Evolutionary conservation across 1,140 invertebrate species (phyloP).

Genomic region (Calliopsis andreniformis): DNA sequence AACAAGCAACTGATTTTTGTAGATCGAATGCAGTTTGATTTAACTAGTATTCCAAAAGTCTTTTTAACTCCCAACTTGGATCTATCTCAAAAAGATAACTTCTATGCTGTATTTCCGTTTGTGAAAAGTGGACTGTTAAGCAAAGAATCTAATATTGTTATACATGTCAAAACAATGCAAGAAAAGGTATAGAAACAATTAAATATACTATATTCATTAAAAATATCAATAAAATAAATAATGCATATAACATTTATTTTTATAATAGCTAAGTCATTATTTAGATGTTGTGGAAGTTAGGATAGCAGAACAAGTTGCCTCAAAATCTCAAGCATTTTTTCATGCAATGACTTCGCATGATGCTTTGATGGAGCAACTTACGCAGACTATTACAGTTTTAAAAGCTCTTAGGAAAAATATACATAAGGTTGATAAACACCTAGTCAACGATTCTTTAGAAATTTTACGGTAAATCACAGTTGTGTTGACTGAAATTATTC

Average conservation of each 20-base stretch:
- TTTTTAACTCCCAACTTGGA: slow-evolving; percentile 93
- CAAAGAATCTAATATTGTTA: slow-evolving; percentile 68
- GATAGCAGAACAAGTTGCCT: slow-evolving; percentile 97
- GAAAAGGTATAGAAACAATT: slow-evolving; percentile 82
- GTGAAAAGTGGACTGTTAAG: slow-evolving; percentile 75
- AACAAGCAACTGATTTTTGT: slow-evolving; percentile 44
- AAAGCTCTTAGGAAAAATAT: slow-evolving; percentile 87
- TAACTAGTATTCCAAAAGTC: slow-evolving; percentile 90
- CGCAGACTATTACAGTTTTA: slow-evolving; percentile 90
- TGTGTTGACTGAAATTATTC: neutral
- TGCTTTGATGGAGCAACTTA: slow-evolving; percentile 93
- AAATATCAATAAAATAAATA: neutral
- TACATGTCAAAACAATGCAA: slow-evolving; percentile 83
- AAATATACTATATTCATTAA: neutral
- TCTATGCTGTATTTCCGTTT: slow-evolving; percentile 92
- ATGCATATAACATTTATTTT: slow-evolving; percentile 30
- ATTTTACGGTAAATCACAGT: slow-evolving; percentile 83
- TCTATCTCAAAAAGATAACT: slow-evolving; percentile 91
- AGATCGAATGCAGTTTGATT: slow-evolving; percentile 82
- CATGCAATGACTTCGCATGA: slow-evolving; percentile 98
- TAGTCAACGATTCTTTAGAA: slow-evolving; percentile 91
- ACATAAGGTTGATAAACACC: slow-evolving; percentile 87
- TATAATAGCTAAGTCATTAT: slow-evolving; percentile 92
- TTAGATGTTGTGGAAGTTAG: slow-evolving; percentile 97
- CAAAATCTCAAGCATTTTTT: slow-evolving; percentile 97